Percentiles rank a stretch among this genome's conserved stretches.
These are phyloP conservation scores for Hydrozoanthus tunicans DNA, from an alignment of 64 coral and sea anemone species.

Conservation along the genomic window DNA sequence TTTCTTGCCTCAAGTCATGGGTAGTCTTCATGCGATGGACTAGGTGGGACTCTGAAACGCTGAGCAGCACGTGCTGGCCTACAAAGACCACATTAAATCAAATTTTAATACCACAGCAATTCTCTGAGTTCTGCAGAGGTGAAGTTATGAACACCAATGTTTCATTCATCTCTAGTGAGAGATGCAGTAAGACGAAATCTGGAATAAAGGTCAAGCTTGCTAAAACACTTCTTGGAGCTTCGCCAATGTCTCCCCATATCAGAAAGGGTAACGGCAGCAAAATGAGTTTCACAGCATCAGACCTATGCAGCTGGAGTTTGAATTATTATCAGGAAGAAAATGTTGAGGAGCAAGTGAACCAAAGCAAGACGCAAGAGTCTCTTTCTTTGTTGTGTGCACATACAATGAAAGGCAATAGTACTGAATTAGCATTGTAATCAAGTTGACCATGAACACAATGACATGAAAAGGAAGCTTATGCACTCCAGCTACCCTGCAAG, in stretches of 20 bases:
- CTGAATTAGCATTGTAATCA: background rate
- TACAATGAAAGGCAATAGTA: background rate
- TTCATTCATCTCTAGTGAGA: conserved; percentile 27
- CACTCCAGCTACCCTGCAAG: background rate
- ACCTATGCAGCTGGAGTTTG: conserved; percentile 17
- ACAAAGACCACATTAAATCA: conserved; percentile 11
- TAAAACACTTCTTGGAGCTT: conserved; percentile 31
- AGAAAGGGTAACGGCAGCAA: conserved; percentile 37
- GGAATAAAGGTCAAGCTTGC: conserved; percentile 18
- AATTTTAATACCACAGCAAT: conserved; percentile 9
- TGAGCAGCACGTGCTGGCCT: conserved; percentile 14
- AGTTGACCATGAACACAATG: background rate
- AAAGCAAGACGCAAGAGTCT: background rate
- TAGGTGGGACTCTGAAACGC: conserved; percentile 5
- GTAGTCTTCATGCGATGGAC: conserved; percentile 9
- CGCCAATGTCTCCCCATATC: conserved; percentile 24
- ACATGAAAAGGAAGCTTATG: background rate
- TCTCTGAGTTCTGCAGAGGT: background rate
- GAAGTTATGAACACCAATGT: conserved; percentile 7
- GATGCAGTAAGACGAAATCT: conserved; percentile 20
- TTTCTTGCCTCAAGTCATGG: conserved; percentile 10
- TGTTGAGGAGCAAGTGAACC: background rate
- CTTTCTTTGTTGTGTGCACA: background rate
- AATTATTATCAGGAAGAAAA: conserved; percentile 34
- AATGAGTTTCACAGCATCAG: conserved; percentile 22